Percentiles rank a stretch among this genome's conserved stretches.
phyloP scores from a whole-genome alignment of 2,888 invertebrate genomes.

The Tupiocoris notatus region DNA sequence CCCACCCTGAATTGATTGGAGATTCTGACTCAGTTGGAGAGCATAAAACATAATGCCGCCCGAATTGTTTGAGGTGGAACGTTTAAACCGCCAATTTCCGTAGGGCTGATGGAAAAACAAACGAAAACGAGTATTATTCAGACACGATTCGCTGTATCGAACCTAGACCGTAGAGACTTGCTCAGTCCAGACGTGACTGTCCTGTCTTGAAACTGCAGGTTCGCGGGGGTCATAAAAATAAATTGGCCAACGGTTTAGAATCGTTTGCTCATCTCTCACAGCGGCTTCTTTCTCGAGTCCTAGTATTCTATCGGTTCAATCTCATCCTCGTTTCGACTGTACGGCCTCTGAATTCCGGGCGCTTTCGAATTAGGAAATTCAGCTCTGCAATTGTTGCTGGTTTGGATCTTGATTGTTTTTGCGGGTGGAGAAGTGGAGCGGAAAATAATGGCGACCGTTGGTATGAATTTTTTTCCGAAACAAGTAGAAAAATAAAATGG shows the following conservation, averaged over 20 bases:
- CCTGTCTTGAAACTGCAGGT: constrained; percentile 6
- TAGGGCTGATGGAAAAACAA: constrained; percentile 18
- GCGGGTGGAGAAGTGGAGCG: no score
- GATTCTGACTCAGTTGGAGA: neutral
- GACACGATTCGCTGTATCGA: constrained; percentile 5
- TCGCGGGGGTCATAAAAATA: constrained; percentile 23
- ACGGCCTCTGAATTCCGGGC: no score
- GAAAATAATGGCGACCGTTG: no score
- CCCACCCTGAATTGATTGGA: no score
- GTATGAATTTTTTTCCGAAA: no score
- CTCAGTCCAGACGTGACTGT: neutral
- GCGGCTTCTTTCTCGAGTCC: neutral
- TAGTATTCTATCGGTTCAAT: no score
- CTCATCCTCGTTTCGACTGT: no score
- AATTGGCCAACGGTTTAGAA: constrained; percentile 23
- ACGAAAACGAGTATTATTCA: neutral
- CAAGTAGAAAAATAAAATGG: no score
- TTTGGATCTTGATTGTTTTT: no score
- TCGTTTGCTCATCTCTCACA: neutral
- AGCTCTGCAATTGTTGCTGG: no score
- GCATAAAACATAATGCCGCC: neutral
- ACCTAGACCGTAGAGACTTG: neutral
- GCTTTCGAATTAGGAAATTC: no score
- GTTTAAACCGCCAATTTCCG: constrained; percentile 14
- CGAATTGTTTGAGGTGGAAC: neutral